Percentiles rank a stretch among this genome's conserved stretches.
Evolutionary conservation across 2,888 invertebrate species (phyloP).

Genomic region (Deroplatys truncata): DNA sequence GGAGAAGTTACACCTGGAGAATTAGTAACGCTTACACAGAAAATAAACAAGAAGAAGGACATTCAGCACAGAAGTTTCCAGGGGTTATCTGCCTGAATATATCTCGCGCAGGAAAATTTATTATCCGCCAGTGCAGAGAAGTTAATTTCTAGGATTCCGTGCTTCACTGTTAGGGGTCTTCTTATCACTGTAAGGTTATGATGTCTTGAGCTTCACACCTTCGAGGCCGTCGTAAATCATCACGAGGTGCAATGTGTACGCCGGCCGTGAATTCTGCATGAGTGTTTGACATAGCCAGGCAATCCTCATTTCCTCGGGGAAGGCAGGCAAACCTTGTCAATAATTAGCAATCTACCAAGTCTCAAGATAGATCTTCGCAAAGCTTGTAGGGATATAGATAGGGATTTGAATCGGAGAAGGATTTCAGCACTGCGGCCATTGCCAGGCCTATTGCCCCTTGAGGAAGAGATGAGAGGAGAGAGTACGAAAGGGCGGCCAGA

Average conservation of each 20-base stretch:
- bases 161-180: background rate
- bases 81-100: background rate
- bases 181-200: background rate
- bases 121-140: background rate
- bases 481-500: too few species aligned
- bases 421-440: too few species aligned
- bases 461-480: too few species aligned
- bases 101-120: background rate
- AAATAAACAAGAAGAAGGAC: background rate
- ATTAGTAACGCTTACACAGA: background rate
- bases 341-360: too few species aligned
- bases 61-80: background rate
- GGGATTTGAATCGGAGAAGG: too few species aligned
- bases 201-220: background rate
- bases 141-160: background rate
- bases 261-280: background rate
- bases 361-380: too few species aligned
- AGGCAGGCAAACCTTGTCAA: background rate
- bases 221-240: background rate
- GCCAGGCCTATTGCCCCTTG: too few species aligned
- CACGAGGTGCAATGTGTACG: too few species aligned
- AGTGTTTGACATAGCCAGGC: background rate
- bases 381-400: too few species aligned
- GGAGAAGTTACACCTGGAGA: background rate
- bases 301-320: background rate